Base-by-base conservation (phyloP, 2,888 invertebrate genomes). In the Theretra japonica region DNA sequence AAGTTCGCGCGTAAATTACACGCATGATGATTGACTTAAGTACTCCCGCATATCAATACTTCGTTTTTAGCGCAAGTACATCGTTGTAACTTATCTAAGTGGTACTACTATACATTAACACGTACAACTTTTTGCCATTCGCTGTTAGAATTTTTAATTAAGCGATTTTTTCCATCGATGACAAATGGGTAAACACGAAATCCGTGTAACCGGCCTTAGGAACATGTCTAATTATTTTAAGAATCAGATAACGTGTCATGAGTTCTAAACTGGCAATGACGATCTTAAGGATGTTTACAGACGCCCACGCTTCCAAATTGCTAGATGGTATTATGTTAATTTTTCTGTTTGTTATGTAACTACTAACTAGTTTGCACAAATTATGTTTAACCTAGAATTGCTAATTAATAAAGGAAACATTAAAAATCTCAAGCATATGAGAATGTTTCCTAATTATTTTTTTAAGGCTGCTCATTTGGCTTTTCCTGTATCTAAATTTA, bases 361-460 rank as follows among this genome's bases (percentile, higher is more conserved):
- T 21, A 48, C 21, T 65, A 41, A 41, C 62, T 21, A 48, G 65
- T 65, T 65, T 65, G 65, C 23, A 23, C 48, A 65, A 65, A 65
- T 65, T 65, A 65, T 48, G 41, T 65, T 48, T 23, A 41, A 65
- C 65, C 65, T 48, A 65, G 65, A 41, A 65, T 17, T 17, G 65
- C 48, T 65, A 65, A 65, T 65, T 65, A 65, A 65, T 41, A 48
- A 48, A 65, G 65, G 65, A 65, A 65, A 65, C 65, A 65, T 65
- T 65, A 65, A 65, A 65, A 65, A 6, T 65, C 41, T 65, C 23
- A n/a, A 65, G 41, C 23, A 23, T 65, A 65, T 65, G 65, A 65
- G 65, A 65, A 65, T 48, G 23, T 48, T 33, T 23, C 23, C 65
- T 65, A 65, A 65, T 65, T 65, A 65, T 21, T 65, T 33, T 62